Percentiles rank a stretch among this genome's conserved stretches.
Conservation (phyloP, 2,888 invertebrate genomes). For the Troilus luridus region DNA sequence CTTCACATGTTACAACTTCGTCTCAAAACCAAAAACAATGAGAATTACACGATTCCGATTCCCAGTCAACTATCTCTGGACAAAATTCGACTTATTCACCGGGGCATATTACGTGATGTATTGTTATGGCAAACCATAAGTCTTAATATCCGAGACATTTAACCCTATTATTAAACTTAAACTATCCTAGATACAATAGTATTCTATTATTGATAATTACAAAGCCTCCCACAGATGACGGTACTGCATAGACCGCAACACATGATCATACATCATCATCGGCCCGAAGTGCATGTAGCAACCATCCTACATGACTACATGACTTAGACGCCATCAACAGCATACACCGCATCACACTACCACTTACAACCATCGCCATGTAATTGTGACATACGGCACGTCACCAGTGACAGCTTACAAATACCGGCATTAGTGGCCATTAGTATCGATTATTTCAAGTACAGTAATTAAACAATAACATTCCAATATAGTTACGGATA, state of each 20-base stretch:
- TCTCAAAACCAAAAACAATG: too few relatives aligned
- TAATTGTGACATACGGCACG: not conserved
- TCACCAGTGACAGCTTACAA: not conserved
- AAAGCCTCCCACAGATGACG: not conserved
- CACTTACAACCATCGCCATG: not conserved
- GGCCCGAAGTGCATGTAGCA: not conserved
- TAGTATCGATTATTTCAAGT: not conserved
- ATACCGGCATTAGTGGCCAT: not conserved
- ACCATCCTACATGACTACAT: not conserved
- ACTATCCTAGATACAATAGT: not conserved
- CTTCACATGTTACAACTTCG: too few relatives aligned
- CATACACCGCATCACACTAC: not conserved
- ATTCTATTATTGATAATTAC: not conserved
- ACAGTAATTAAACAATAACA: not conserved
- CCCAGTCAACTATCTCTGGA: too few relatives aligned
- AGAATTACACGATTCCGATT: too few relatives aligned
- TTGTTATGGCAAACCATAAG: too few relatives aligned
- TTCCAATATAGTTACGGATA: not conserved
- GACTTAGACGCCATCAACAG: not conserved
- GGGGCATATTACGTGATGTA: too few relatives aligned
- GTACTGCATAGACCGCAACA: not conserved
- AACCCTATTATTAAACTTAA: not conserved
- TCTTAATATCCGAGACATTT: too few relatives aligned
- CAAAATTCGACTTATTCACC: too few relatives aligned
- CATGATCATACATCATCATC: not conserved